Percentiles rank a stretch among this genome's conserved stretches.
Evolutionary conservation across 2,888 invertebrate species (phyloP).

Genomic region (Scaeva pyrastri): DNA sequence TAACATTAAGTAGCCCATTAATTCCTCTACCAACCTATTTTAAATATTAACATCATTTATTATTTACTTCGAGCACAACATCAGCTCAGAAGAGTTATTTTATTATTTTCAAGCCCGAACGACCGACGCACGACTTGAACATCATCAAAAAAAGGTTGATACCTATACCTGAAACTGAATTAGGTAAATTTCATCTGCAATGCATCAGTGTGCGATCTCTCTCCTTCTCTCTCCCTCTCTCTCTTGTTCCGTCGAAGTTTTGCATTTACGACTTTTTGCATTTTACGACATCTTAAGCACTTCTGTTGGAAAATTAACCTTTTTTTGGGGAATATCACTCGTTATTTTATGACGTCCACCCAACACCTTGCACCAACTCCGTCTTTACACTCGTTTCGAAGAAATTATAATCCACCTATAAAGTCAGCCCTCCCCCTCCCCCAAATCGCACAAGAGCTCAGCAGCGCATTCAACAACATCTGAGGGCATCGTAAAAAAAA

Average conservation of each 20-base stretch:
- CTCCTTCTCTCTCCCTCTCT: neutral
- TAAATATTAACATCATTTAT: too few species aligned
- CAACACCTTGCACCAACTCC: neutral
- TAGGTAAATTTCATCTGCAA: slow-evolving; percentile 43
- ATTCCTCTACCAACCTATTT: too few species aligned
- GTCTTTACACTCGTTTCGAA: slow-evolving; percentile 7
- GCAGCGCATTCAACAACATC: slow-evolving; percentile 70
- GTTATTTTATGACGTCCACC: slow-evolving; percentile 56
- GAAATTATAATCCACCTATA: slow-evolving; percentile 56
- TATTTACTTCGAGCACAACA: too few species aligned
- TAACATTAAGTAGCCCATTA: too few species aligned
- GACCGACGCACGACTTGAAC: too few species aligned
- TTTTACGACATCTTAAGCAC: slow-evolving; percentile 66
- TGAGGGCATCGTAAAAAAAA: slow-evolving; percentile 73
- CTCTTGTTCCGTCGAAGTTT: neutral
- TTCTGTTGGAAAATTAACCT: slow-evolving; percentile 55
- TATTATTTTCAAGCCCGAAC: too few species aligned
- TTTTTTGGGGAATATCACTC: slow-evolving; percentile 58
- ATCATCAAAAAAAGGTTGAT: slow-evolving; percentile 34
- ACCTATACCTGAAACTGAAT: neutral
- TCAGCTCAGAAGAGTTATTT: too few species aligned
- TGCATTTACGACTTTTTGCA: slow-evolving; percentile 67
- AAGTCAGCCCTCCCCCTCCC: neutral
- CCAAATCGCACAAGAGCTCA: slow-evolving; percentile 30
- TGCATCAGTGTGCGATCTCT: slow-evolving; percentile 38